Conservation (phyloP, 23 tunicate genomes). For the Aplidium turbinatum region DNA sequence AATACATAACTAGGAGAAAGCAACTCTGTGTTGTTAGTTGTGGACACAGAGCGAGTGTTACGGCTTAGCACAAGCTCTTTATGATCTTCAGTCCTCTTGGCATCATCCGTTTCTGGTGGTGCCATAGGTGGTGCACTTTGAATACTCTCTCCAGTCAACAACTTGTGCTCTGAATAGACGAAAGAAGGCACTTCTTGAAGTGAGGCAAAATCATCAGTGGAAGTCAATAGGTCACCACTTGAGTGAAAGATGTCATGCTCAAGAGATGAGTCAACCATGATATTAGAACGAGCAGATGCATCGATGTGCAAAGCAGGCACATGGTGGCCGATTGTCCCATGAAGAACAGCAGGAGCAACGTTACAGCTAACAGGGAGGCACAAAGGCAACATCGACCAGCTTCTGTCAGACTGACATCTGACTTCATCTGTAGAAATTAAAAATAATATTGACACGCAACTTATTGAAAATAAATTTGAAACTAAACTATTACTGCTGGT, state of each 20-base stretch:
- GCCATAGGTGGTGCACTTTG: too few relatives aligned
- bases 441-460: too few relatives aligned
- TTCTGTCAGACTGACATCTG: constrained; percentile 38
- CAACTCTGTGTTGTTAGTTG: too few relatives aligned
- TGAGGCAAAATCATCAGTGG: neutral
- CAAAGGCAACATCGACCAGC: constrained; percentile 55
- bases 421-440: constrained; percentile 35
- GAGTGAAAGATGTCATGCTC: neutral
- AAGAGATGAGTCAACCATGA: neutral
- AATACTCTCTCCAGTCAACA: too few relatives aligned
- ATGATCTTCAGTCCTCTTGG: too few relatives aligned
- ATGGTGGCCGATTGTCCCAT: constrained; percentile 3
- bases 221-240: neutral
- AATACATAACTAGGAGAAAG: constrained; percentile 27
- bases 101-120: too few relatives aligned
- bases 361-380: constrained; percentile 80
- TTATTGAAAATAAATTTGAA: too few relatives aligned
- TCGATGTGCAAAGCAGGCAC: neutral
- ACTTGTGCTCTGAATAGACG: too few relatives aligned
- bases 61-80: too few relatives aligned
- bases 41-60: too few relatives aligned
- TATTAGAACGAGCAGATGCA: neutral
- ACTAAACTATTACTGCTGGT: too few relatives aligned
- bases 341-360: constrained; percentile 22
- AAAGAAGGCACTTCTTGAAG: too few relatives aligned